These are phyloP conservation scores for Mycteria americana DNA, from an alignment of 2,797 vertebrate genomes.

Conservation along the genomic window DNA sequence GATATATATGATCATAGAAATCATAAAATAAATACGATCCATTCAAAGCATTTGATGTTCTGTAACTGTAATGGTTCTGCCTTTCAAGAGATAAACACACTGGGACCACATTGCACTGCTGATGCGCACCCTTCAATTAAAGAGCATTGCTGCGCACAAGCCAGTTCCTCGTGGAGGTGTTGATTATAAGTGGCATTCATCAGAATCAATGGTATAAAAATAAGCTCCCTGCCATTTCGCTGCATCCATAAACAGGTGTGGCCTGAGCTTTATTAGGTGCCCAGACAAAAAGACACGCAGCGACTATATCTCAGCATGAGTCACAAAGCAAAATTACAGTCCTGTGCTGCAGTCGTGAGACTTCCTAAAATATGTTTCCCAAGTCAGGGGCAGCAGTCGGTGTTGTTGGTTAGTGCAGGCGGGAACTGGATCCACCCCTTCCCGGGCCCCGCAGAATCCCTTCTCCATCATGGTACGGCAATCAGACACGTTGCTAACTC, in stretches of 20 bases:
- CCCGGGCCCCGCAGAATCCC: not conserved
- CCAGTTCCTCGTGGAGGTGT: slow-evolving; percentile 27
- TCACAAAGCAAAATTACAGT: slow-evolving; percentile 61
- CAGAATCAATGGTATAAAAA: slow-evolving; percentile 51
- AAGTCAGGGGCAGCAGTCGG: not conserved
- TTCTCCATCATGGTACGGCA: not conserved
- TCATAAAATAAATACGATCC: not conserved
- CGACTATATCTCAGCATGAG: slow-evolving; percentile 33
- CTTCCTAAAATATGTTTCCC: slow-evolving; percentile 22
- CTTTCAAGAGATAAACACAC: slow-evolving; percentile 17
- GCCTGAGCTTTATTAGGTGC: slow-evolving; percentile 37
- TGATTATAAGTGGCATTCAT: slow-evolving; percentile 55
- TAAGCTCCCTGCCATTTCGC: slow-evolving; percentile 43
- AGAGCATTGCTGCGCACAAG: slow-evolving; percentile 51
- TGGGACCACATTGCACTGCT: not conserved
- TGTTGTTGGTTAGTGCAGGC: not conserved
- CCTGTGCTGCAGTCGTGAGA: not conserved
- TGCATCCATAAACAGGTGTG: slow-evolving; percentile 47
- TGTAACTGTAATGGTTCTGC: not conserved
- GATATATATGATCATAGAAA: not conserved
- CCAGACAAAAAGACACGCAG: slow-evolving; percentile 24
- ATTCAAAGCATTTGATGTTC: not conserved
- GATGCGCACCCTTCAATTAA: slow-evolving; percentile 43
- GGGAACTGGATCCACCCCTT: not conserved
- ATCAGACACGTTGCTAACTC: not conserved